These are phyloP conservation scores for Brienomyrus longianalis DNA, from an alignment of 2,113 vertebrate species.

Conservation along the genomic window DNA sequence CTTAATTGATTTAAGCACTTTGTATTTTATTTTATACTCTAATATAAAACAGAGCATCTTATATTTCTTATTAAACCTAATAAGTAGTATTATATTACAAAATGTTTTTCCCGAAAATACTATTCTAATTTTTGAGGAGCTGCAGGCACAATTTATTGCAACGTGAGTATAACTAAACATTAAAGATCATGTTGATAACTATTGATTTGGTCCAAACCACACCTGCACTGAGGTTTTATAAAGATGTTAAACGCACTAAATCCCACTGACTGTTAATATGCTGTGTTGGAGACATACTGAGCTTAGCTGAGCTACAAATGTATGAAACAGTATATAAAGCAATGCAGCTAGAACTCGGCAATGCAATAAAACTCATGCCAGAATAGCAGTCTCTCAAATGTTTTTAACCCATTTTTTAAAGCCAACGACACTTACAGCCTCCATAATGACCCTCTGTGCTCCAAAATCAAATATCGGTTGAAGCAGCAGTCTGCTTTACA, in stretches of 20 bases:
- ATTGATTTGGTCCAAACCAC: background rate
- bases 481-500: constrained; percentile 4
- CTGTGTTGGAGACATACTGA: background rate
- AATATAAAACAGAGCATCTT: background rate
- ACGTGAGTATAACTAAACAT: background rate
- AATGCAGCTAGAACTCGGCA: background rate
- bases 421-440: background rate
- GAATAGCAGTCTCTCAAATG: background rate
- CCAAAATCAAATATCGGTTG: background rate
- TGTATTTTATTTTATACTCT: background rate
- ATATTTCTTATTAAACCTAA: background rate
- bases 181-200: background rate
- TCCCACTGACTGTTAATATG: background rate
- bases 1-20: background rate
- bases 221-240: background rate
- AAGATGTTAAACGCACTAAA: background rate
- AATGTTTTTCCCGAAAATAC: background rate
- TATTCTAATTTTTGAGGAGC: background rate
- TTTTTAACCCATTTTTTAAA: background rate
- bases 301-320: background rate
- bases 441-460: background rate
- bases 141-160: background rate
- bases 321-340: background rate
- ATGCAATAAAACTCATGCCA: background rate
- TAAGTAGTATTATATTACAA: background rate